Evolutionary conservation across 1,140 invertebrate species (phyloP).

Genomic region (Dreissena polymorpha): DNA sequence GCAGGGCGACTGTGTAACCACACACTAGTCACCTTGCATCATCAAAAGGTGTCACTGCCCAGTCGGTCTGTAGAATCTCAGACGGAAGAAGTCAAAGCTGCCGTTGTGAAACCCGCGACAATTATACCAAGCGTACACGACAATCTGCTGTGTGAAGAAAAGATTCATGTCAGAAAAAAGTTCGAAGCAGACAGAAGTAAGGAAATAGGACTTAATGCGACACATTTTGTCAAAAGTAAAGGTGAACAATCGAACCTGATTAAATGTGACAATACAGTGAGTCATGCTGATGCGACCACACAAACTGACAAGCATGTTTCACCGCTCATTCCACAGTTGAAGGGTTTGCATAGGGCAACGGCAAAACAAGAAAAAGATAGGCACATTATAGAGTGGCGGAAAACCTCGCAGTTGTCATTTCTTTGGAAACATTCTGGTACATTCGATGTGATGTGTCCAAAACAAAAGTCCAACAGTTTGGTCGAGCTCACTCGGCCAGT

Average conservation of each 20-base stretch:
- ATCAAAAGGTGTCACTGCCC: neutral
- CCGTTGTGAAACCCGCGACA: neutral
- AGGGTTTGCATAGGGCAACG: slow-evolving; percentile 10
- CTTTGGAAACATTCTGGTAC: slow-evolving; percentile 62
- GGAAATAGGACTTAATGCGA: slow-evolving; percentile 33
- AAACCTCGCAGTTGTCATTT: slow-evolving; percentile 64
- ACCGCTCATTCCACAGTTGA: neutral
- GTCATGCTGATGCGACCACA: slow-evolving; percentile 5
- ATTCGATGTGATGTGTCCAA: slow-evolving; percentile 54
- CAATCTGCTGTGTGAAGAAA: too few species aligned
- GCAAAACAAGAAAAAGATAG: slow-evolving; percentile 54
- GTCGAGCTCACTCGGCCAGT: slow-evolving; percentile 63
- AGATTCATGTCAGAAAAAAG: slow-evolving; percentile 2
- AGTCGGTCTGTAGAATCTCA: slow-evolving; percentile 27
- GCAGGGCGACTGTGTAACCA: slow-evolving; percentile 32
- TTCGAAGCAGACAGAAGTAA: slow-evolving; percentile 49
- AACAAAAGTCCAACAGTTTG: slow-evolving; percentile 68
- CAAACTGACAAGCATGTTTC: slow-evolving; percentile 38
- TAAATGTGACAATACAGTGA: neutral
- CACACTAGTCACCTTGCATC: neutral
- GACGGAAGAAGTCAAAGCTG: slow-evolving; percentile 22
- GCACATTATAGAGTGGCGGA: slow-evolving; percentile 66
- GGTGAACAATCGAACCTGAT: slow-evolving; percentile 18
- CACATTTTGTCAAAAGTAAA: slow-evolving; percentile 27
- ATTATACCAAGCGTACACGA: neutral